A percentile compares a stretch with the other conserved stretches of the same genome.
Evolutionary conservation across 2,888 invertebrate species (phyloP).

Genomic region (Pyralis farinalis): DNA sequence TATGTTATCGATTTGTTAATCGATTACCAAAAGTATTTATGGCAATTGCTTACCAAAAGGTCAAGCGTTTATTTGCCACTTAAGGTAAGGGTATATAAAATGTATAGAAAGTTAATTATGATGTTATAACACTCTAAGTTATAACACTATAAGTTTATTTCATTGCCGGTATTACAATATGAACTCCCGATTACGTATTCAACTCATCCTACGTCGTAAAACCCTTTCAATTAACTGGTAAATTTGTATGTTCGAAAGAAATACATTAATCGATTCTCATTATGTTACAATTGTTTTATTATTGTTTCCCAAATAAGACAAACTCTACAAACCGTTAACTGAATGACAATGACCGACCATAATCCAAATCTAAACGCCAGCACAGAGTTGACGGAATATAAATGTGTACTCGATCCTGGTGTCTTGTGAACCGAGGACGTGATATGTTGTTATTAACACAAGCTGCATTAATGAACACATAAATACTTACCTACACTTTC

Average conservation of each 20-base stretch:
- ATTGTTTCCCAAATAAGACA: constrained; percentile 67
- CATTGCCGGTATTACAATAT: no score
- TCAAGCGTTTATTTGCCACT: no score
- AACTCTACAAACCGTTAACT: constrained; percentile 53
- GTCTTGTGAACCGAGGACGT: constrained; percentile 78
- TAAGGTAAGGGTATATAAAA: no score
- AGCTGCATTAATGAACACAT: constrained; percentile 73
- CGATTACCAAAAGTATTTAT: no score
- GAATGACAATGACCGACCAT: constrained; percentile 75
- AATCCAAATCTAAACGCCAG: constrained; percentile 78
- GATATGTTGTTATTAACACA: constrained; percentile 73
- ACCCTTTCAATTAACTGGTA: background rate
- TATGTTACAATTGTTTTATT: constrained; percentile 53
- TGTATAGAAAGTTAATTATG: no score
- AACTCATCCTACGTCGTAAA: background rate
- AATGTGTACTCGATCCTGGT: constrained; percentile 61
- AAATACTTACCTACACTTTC: constrained; percentile 58
- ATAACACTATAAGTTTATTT: no score
- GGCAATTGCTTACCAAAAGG: no score
- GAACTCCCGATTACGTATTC: background rate
- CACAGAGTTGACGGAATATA: constrained; percentile 67
- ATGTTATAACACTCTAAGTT: no score
- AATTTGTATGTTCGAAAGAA: constrained; percentile 6
- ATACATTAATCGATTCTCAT: constrained; percentile 26
- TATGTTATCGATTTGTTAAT: no score